Evolutionary conservation across 2,888 invertebrate genomes (phyloP).

Genomic region (Trichacis sp.): DNA sequence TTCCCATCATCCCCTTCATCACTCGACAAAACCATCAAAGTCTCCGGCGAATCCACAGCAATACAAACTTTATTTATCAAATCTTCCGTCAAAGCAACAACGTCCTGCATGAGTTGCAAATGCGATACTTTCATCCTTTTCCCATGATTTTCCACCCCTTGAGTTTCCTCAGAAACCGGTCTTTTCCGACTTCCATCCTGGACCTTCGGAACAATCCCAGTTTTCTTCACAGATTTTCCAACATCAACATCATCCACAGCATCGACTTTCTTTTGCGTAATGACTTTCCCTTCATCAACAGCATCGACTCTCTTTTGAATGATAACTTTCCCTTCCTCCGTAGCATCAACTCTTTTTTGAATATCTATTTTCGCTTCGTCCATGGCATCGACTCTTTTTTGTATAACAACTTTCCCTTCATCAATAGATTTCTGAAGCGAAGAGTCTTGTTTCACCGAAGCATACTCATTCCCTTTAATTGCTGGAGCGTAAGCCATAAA

Average conservation of each 20-base stretch:
- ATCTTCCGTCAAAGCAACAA: conserved; percentile 63
- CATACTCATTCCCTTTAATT: conserved; percentile 53
- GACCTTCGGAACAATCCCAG: background rate
- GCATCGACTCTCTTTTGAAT: too few species aligned
- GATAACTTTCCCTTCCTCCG: too few species aligned
- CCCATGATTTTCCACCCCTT: too few species aligned
- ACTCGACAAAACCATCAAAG: conserved; percentile 57
- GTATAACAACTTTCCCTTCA: too few species aligned
- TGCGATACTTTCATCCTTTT: conserved; percentile 60
- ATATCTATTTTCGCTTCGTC: conserved; percentile 48
- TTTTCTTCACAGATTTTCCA: conserved; percentile 35
- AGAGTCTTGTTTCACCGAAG: too few species aligned
- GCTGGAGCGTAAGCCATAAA: conserved; percentile 70
- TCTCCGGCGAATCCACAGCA: conserved; percentile 49
- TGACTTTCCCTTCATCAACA: too few species aligned
- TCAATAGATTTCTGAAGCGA: too few species aligned
- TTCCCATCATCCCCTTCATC: conserved; percentile 58
- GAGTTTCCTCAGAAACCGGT: conserved; percentile 42
- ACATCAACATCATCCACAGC: too few species aligned
- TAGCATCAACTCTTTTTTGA: conserved; percentile 39
- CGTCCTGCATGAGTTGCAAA: conserved; percentile 65
- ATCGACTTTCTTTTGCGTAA: too few species aligned
- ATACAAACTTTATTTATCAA: conserved; percentile 64
- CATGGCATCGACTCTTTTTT: too few species aligned
- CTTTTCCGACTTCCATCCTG: conserved; percentile 54